phyloP scores from a whole-genome alignment of 2,113 vertebrate species.

The Dicentrarchus labrax region DNA sequence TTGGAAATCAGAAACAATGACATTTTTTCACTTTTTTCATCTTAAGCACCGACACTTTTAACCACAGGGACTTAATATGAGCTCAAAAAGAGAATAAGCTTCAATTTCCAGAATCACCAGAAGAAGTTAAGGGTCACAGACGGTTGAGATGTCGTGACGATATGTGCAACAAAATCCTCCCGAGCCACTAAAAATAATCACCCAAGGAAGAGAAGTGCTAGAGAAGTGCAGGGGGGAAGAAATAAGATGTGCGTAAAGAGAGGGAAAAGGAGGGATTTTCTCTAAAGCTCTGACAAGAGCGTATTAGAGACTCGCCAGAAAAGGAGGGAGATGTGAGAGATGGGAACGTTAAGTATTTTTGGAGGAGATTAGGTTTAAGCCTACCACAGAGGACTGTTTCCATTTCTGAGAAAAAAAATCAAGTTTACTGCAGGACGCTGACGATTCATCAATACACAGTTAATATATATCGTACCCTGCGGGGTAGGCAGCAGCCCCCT shows the following conservation, averaged over 20 bases:
- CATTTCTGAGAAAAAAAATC: background rate
- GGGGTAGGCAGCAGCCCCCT: constrained; percentile 88
- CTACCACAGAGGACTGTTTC: constrained; percentile 45
- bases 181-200: constrained; percentile 22
- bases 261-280: constrained; percentile 42
- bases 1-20: background rate
- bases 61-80: constrained; percentile 23
- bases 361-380: constrained; percentile 61
- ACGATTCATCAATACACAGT: background rate
- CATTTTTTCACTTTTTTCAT: background rate
- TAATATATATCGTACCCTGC: constrained; percentile 80
- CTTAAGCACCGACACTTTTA: background rate
- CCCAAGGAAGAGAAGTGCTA: background rate
- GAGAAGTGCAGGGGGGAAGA: background rate
- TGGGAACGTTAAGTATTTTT: constrained; percentile 43
- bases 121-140: constrained; percentile 17
- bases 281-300: constrained; percentile 50
- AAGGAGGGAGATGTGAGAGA: constrained; percentile 31
- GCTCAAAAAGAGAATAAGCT: constrained; percentile 12
- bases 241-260: background rate
- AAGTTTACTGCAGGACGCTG: constrained; percentile 3
- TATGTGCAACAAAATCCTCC: constrained; percentile 33
- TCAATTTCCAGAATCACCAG: background rate
- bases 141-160: constrained; percentile 20
- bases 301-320: background rate